Evolutionary conservation across 2,113 vertebrate species (phyloP), one percentile per base, ranked within the genome.

Genomic region (Nesogale talazaci): DNA sequence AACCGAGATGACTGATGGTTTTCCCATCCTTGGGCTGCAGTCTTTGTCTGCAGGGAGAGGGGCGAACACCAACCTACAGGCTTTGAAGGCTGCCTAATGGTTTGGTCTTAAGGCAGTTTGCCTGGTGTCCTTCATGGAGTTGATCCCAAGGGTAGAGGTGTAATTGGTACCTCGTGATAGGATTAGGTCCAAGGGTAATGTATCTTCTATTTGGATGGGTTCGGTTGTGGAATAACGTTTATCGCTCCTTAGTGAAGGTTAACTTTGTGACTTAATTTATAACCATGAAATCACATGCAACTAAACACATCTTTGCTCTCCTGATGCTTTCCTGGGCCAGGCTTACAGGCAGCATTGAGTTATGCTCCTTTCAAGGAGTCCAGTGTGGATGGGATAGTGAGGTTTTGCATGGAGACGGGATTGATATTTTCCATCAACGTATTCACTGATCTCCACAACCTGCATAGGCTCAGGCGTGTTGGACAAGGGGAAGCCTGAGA

Each of bases 211-310:
- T 77, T 84, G 12, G n/a, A 69, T 80, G 17, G 38, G 20, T 40
- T 89, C 20, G 27, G 10, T 79, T 56, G 2, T 59, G 6, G 34
- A 36, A 69, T n/a, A 88, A 75, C 6, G 86, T 96, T 95, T 65
- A 88, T 86, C 0, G 42, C 20, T 93, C 16, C 22, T 70, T 86
- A 90, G 72, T 93, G n/a, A 94, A 93, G 34, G 86, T 89, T 83
- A 88, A 83, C 46, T 77, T 46, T 42, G 83, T 69, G 42, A 69
- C 38, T 36, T 93, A 75, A 83, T 94, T 96, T 86, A 90, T 25
- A 90, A 83, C 34, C 76, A 87, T 65, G 57, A 81, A 89, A 88
- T 36, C 46, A 85, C 29, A 65, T 63, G 61, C 31, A 79, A 56
- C 27, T 83, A 79, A 80, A 88, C 14, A 90, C 59, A 42, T 74